Percentiles rank a stretch among this genome's conserved stretches.
These are phyloP conservation scores for Ophraella communa DNA, from an alignment of 2,888 invertebrate genomes.

Conservation along the genomic window DNA sequence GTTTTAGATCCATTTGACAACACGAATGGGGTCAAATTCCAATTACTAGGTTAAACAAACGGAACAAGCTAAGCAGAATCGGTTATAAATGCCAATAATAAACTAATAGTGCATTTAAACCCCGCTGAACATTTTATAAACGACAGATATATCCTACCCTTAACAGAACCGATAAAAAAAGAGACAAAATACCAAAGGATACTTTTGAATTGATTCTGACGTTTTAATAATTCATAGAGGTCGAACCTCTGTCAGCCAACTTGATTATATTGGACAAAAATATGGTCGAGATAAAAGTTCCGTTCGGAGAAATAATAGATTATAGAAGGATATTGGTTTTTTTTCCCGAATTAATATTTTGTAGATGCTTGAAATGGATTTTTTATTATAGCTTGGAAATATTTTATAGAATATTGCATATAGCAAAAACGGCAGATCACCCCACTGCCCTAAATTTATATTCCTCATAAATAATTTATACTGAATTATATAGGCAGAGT, in stretches of 20 bases:
- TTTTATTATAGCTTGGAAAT: neutral
- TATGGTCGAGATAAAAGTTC: constrained; percentile 21
- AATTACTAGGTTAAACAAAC: too few relatives aligned
- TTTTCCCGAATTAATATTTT: constrained; percentile 10
- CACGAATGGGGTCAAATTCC: too few relatives aligned
- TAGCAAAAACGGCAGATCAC: neutral
- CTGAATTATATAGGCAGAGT: neutral
- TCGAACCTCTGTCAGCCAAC: constrained; percentile 18
- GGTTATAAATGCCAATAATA: too few relatives aligned
- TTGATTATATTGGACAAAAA: constrained; percentile 24
- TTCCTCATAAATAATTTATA: neutral
- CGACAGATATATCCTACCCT: neutral
- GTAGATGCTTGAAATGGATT: constrained; percentile 1
- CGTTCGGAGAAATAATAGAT: constrained; percentile 10
- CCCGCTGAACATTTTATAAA: neutral
- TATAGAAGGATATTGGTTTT: neutral
- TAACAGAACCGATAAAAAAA: neutral
- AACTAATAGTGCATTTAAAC: neutral
- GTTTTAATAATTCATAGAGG: constrained; percentile 29
- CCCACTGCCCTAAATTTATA: neutral
- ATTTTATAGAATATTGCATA: neutral
- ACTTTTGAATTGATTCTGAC: constrained; percentile 21
- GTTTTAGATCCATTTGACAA: too few relatives aligned
- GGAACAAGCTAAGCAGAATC: too few relatives aligned
- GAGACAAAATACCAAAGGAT: constrained; percentile 6